Conservation (phyloP, 2,113 vertebrate species). For the Tragelaphus imberbis region DNA sequence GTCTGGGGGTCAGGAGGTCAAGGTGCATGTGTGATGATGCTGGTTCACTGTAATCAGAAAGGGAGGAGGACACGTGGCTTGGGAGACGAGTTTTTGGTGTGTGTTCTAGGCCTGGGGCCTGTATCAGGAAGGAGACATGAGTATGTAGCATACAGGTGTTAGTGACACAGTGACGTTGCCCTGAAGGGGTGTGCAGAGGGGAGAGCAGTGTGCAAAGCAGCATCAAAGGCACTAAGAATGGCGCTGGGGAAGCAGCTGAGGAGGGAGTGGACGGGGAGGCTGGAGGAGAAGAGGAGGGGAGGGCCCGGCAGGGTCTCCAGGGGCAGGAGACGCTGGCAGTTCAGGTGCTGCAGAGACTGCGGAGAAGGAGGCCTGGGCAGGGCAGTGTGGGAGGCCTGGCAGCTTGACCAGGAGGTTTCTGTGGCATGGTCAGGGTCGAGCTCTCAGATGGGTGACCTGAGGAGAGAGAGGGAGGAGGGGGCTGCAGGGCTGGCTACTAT, state of each 20-base stretch:
- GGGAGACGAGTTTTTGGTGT: neutral
- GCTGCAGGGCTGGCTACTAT: neutral
- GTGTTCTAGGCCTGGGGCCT: neutral
- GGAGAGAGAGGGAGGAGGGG: neutral
- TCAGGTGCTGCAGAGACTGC: neutral
- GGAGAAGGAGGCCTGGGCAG: neutral
- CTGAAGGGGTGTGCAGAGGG: neutral
- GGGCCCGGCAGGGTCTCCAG: neutral
- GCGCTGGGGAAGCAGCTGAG: neutral
- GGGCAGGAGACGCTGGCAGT: neutral
- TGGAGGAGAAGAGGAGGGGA: neutral
- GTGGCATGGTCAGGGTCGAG: no score
- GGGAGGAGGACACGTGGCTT: neutral
- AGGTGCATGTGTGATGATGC: neutral
- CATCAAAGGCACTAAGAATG: neutral
- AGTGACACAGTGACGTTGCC: neutral
- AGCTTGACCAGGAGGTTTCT: neutral
- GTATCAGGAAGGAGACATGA: neutral
- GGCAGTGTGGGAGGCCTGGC: neutral
- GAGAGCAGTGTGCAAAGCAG: neutral
- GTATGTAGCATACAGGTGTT: neutral
- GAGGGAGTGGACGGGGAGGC: neutral
- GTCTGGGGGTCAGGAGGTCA: neutral
- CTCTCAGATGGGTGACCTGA: neutral
- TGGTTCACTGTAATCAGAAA: neutral